Base-by-base conservation (phyloP, 2,888 invertebrate species). In the Drosophila demipolita region DNA sequence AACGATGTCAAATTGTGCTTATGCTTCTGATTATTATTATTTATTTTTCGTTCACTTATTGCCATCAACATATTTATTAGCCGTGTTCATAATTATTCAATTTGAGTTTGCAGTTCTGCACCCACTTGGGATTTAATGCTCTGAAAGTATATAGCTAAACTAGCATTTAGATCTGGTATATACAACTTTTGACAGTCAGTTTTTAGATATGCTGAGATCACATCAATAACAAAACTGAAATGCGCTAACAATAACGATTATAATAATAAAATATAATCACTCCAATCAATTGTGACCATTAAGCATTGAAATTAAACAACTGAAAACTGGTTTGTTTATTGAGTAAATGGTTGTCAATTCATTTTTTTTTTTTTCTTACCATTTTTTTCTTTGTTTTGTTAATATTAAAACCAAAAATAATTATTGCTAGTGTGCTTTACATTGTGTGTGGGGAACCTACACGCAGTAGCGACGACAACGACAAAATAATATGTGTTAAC, bases 281-380 rank as follows among this genome's bases (percentile, higher is more conserved):
- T 73, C 67, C 85, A 87, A 84, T 84, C 84, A 84, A 87, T 84
- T 78, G 87, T 58, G 85, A 66, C 60, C 81, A 78, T 73, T 87
- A 83, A 82, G 87, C 83, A 83, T 83, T 86, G 82, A 83, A 83
- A 77, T 83, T 82, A 78, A 70, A 82, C 73, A 87, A 55, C 76
- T 73, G 62, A 65, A 79, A 86, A 86, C 89, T 83, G 86, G 85
- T 85, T 85, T 85, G 75, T 40, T 71, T 73, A 64, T 17, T 7
- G n/a, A 54, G 53, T 52, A 53, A 63, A 63, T 66, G 64, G 45
- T 53, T 54, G 36, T 48, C 36, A 35, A 40, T 35, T 7, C 26
- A 23, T 77, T 62, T 48, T 33, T 73, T 67, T 67, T 55, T 50
- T 42, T 62, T 66, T 66, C 53, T 50, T 42, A 57, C 53, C 50